Conservation (phyloP, 2,113 vertebrate genomes). For the Vulpes lagopus region DNA sequence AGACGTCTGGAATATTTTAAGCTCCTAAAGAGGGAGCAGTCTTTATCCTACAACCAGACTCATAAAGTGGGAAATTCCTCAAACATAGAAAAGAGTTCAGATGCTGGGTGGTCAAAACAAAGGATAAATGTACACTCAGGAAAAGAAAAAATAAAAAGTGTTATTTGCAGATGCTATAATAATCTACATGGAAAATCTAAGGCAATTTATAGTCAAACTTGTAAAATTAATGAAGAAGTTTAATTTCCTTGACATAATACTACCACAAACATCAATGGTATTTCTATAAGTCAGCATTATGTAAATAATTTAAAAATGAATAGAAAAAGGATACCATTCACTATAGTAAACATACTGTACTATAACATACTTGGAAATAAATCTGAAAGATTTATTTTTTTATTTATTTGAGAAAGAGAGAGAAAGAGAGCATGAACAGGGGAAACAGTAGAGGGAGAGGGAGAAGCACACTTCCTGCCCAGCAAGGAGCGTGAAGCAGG, state of each 20-base stretch:
- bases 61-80: not conserved
- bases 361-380: not conserved
- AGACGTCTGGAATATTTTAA: constrained; percentile 6
- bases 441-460: too few species aligned
- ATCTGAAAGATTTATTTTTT: too few species aligned
- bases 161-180: constrained; percentile 2
- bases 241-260: not conserved
- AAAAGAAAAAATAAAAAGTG: not conserved
- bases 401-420: too few species aligned
- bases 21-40: not conserved
- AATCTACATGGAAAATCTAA: not conserved
- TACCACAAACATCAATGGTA: not conserved
- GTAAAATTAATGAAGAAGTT: not conserved
- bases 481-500: too few species aligned
- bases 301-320: not conserved
- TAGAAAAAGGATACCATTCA: not conserved
- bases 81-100: not conserved
- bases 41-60: not conserved
- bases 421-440: too few species aligned
- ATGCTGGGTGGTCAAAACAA: not conserved
- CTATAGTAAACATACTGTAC: not conserved
- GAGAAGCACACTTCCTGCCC: too few species aligned
- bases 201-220: not conserved
- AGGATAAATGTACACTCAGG: not conserved
- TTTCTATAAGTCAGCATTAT: not conserved